Percentiles rank a stretch among this genome's conserved stretches.
These are phyloP conservation scores for Pelagia noctiluca DNA, from an alignment of 30 jellyfish, hydroid and myxozoan genomes.

Conservation along the genomic window DNA sequence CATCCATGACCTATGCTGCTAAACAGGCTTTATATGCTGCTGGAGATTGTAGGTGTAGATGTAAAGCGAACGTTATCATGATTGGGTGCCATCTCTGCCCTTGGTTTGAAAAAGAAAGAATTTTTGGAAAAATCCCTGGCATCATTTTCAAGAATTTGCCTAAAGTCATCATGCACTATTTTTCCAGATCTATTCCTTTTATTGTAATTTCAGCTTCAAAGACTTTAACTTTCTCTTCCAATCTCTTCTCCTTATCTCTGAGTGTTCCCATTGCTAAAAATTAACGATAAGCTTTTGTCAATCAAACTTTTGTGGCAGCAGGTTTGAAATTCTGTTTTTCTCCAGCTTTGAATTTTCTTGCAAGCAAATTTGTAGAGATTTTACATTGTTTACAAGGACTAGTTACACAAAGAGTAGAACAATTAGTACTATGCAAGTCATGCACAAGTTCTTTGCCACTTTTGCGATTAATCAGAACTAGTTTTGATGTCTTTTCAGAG, in stretches of 20 bases:
- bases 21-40: constrained; percentile 39
- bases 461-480: background rate
- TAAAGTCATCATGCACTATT: constrained; percentile 22
- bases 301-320: constrained; percentile 27
- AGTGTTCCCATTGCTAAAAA: constrained; percentile 28
- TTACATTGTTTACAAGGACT: constrained; percentile 24
- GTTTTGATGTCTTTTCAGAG: background rate
- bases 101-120: constrained; percentile 27
- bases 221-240: constrained; percentile 30
- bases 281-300: constrained; percentile 31
- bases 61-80: constrained; percentile 48
- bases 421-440: constrained; percentile 21
- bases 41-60: constrained; percentile 48
- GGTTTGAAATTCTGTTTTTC: constrained; percentile 29
- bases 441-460: constrained; percentile 18
- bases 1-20: constrained; percentile 63
- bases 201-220: constrained; percentile 30
- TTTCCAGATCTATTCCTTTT: constrained; percentile 39
- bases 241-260: constrained; percentile 32
- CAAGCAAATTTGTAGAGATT: constrained; percentile 16
- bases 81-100: constrained; percentile 39
- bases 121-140: constrained; percentile 31
- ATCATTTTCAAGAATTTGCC: constrained; percentile 18
- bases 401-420: constrained; percentile 30
- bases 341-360: constrained; percentile 4